Conservation (phyloP, 2,888 invertebrate genomes). For the Cryptophagus acutangulus region DNA sequence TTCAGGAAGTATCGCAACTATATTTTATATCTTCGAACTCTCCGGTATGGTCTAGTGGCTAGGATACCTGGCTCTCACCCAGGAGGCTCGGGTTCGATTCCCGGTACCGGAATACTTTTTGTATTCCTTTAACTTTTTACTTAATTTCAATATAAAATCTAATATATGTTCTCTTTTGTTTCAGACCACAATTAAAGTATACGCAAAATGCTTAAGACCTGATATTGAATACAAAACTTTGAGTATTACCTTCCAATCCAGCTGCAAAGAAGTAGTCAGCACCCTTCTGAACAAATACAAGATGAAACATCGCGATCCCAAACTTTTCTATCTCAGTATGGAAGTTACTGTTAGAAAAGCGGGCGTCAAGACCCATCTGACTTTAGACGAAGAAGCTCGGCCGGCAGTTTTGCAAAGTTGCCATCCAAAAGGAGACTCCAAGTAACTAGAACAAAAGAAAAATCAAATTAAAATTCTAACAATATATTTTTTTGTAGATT, state of each 20-base stretch:
- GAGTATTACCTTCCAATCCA: conserved; percentile 82
- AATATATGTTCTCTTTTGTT: conserved; percentile 38
- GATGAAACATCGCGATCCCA: conserved; percentile 87
- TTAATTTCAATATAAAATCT: conserved; percentile 1
- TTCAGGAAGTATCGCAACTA: no score
- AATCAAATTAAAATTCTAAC: background rate
- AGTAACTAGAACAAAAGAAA: conserved; percentile 50
- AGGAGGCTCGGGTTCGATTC: conserved; percentile 58
- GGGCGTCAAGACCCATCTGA: conserved; percentile 74
- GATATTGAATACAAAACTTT: conserved; percentile 96
- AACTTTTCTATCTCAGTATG: conserved; percentile 91
- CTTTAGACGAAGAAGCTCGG: conserved; percentile 81
- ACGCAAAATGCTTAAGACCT: conserved; percentile 80
- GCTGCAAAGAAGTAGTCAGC: conserved; percentile 80
- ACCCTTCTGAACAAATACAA: conserved; percentile 77
- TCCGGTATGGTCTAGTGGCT: conserved; percentile 55
- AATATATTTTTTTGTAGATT: conserved; percentile 57
- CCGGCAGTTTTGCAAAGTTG: conserved; percentile 90
- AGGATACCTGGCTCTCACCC: conserved; percentile 56
- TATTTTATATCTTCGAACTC: no score
- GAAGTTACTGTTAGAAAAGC: conserved; percentile 84
- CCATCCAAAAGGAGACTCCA: conserved; percentile 89
- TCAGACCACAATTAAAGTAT: conserved; percentile 89
- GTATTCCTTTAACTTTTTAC: conserved; percentile 10
- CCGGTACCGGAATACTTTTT: conserved; percentile 50